phyloP scores from a whole-genome alignment of 2,113 vertebrate genomes.

The Hemiprocne comata region DNA sequence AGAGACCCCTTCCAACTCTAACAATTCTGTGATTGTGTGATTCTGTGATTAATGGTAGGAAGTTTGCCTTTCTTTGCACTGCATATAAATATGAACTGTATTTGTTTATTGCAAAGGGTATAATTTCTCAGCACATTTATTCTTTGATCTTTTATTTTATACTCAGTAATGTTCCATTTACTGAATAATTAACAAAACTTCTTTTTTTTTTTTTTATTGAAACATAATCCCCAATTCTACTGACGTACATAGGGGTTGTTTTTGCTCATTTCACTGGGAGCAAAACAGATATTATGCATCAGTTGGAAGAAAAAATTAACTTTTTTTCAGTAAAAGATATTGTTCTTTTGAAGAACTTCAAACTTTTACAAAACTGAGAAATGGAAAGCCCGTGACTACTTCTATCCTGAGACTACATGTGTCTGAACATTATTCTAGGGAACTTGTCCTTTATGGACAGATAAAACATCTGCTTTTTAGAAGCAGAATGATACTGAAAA shows the following conservation, averaged over 20 bases:
- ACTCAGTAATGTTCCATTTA: background rate
- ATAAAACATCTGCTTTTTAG: background rate
- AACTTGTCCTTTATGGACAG: background rate
- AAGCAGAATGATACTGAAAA: background rate
- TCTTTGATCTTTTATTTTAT: background rate
- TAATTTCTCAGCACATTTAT: background rate
- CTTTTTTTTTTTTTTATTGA: background rate
- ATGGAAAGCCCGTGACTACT: background rate
- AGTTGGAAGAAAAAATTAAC: background rate
- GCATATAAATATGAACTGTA: background rate
- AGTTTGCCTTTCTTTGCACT: background rate
- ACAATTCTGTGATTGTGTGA: too few relatives aligned
- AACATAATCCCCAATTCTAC: background rate
- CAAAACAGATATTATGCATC: background rate
- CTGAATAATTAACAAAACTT: background rate
- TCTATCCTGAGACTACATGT: background rate
- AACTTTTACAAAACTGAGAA: background rate
- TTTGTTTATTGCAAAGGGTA: background rate
- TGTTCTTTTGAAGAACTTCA: background rate
- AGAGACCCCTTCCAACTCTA: too few relatives aligned
- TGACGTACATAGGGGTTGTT: background rate
- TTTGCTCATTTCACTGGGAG: background rate
- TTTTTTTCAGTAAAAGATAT: background rate
- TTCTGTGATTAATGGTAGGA: background rate
- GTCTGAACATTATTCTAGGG: background rate